Conservation (phyloP, 2,888 invertebrate species). For the Chrysina gloriosa region DNA sequence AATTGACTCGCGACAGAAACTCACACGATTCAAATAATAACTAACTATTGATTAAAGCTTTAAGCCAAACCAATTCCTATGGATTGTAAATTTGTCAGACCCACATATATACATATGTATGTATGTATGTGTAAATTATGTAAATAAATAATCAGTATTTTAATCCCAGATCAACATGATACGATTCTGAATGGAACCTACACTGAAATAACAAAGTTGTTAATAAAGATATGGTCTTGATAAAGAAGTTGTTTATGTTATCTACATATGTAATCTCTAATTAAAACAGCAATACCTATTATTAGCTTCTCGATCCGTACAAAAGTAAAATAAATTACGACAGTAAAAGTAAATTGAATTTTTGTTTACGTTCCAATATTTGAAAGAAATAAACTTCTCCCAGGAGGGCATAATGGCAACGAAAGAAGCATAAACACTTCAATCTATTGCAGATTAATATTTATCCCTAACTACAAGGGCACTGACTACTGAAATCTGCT, state of each 20-base stretch:
- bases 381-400: too few relatives aligned
- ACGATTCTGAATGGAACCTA: conserved; percentile 23
- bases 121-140: background rate
- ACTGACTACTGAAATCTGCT: too few relatives aligned
- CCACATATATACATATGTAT: background rate
- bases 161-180: conserved; percentile 21
- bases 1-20: too few relatives aligned
- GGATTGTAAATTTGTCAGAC: conserved; percentile 7
- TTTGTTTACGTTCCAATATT: background rate
- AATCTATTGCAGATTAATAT: too few relatives aligned
- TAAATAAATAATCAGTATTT: conserved; percentile 10
- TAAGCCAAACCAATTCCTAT: conserved; percentile 1
- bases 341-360: background rate
- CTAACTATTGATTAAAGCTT: background rate
- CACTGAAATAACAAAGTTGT: conserved; percentile 16
- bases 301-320: background rate
- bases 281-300: background rate
- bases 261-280: conserved; percentile 6
- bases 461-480: too few relatives aligned
- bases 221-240: conserved; percentile 9
- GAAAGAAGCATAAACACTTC: too few relatives aligned
- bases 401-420: too few relatives aligned
- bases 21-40: conserved; percentile 1
- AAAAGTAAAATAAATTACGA: background rate
- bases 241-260: conserved; percentile 24